Evolutionary conservation across 2,888 invertebrate species (phyloP), one percentile per base, ranked within the genome.

Genomic region (Exocentrus adspersus): DNA sequence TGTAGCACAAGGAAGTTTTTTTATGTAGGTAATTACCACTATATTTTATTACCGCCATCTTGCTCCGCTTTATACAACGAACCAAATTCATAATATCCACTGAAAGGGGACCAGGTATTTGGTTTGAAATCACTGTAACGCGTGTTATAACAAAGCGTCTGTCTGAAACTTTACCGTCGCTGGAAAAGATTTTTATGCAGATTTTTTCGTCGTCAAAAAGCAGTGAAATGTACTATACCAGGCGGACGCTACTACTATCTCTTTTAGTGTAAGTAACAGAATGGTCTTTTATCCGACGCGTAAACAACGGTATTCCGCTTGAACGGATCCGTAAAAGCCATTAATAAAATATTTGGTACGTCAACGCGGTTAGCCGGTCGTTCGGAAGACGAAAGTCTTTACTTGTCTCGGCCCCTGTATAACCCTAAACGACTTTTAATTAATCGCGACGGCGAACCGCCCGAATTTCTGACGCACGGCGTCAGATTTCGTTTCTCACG

Each of bases 301-400:
- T 42, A 28, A 19, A 41, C 42, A 42, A 54, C 41, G 54, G 54
- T 42, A 54, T 54, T 54, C 54, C 42, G 54, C 54, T 54, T 54
- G 21, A 42, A 43, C 42, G 54, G 43, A 43, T 12, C 9, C 54
- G 43, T 42, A 54, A 54, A 41, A 54, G 54, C 42, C 24, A 54
- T 54, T 54, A 43, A 54, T 54, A 24, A 54, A 54, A 54, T 50
- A 43, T 43, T 21, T 12, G 42, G 24, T 28, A 24, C 24, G 9
- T 48, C 48, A 28, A 14, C 19, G 12, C 24, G 28, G 6, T 54
- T 54, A 43, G 24, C 7, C 7, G 24, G 24, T 54, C 54, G 17
- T 28, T 42, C n/a, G 24, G 9, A 54, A 54, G 42, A 24, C 7
- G 3, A 43, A 17, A 24, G 42, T 24, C 37, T 53, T 10, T 24